Base-by-base conservation (phyloP, 2,797 vertebrate species). In the Gadopsis bispinosus region DNA sequence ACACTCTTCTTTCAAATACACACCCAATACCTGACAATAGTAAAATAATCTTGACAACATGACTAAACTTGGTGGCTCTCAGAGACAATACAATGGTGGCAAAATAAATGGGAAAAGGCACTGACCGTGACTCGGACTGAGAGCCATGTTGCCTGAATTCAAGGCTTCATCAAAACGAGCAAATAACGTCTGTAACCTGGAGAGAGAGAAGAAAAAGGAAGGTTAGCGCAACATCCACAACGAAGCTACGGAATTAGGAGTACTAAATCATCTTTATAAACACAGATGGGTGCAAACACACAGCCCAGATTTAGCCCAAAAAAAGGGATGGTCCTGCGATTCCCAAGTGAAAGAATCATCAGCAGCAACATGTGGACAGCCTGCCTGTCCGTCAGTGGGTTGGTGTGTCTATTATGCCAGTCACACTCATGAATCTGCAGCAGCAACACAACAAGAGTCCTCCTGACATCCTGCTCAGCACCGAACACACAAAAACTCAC, bases 141-240 rank as follows among this genome's bases (percentile, higher is more conserved):
- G 96, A 94, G 97, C 96, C 97, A 97, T 98, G 92, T 95, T 96
- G 75, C 97, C 97, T 59, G 97, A 97, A 93, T 96, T 97, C 93
- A 96, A 94, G 74, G 97, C 95, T 95, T 99, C 98, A 97, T 99
- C 97, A 96, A 99, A 99, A 94, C 96, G 98, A 83, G 94, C 70
- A 84, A 98, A 96, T 91, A 99, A 96, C 43, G 95, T 94, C 94
- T 99, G 97, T 91, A 99, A 96, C 91, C 98, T 99, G 90, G 55
- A 83, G 92, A 89, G 41, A 92, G 19, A 77, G 41, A 81, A 66
- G 4, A 79, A 64, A 66, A 43, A 73, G 16, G 22, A 45, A 77
- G 22, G 72, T 89, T 73, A 91, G 68, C 63, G 31, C 35, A 50
- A 55, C 4, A 61, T 16, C 9, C n/a, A 64, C 1, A 47, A 33